Evolutionary conservation across 1,140 invertebrate genomes (phyloP).

Genomic region (Catajapyx aquilonaris): DNA sequence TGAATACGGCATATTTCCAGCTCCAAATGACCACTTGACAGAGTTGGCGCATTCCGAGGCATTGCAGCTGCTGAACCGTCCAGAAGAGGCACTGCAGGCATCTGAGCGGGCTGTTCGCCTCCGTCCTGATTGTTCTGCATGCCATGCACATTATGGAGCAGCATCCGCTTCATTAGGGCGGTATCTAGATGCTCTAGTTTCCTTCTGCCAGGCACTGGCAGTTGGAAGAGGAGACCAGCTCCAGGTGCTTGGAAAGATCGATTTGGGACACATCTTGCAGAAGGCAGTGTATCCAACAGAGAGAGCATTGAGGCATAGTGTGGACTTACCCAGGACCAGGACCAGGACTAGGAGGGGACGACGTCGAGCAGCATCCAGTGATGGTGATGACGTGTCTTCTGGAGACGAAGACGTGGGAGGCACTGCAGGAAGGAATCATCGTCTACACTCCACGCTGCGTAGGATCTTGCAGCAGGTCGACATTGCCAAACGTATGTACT

Average conservation of each 20-base stretch:
- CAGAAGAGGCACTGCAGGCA: constrained; percentile 41
- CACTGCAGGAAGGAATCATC: constrained; percentile 20
- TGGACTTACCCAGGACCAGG: constrained; percentile 16
- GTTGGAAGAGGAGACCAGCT: constrained; percentile 27
- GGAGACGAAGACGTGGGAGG: constrained; percentile 15
- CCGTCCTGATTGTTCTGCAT: constrained; percentile 47
- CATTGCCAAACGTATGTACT: constrained; percentile 31
- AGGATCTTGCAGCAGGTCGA: constrained; percentile 32
- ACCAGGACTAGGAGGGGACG: constrained; percentile 1
- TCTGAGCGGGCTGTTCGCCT: constrained; percentile 40
- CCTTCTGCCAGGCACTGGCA: constrained; percentile 35
- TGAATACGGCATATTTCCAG: constrained; percentile 26
- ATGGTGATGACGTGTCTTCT: constrained; percentile 7
- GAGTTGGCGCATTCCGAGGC: constrained; percentile 44
- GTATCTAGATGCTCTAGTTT: constrained; percentile 42
- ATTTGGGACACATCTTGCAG: too few relatives aligned
- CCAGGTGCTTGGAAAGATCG: too few relatives aligned
- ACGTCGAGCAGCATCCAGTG: constrained; percentile 6
- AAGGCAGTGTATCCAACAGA: too few relatives aligned
- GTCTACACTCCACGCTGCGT: constrained; percentile 27
- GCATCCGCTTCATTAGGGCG: constrained; percentile 35
- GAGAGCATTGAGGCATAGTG: too few relatives aligned
- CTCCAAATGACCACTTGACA: constrained; percentile 40
- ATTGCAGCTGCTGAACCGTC: constrained; percentile 34
- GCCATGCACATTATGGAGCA: constrained; percentile 20